Conservation (phyloP, 2,888 invertebrate genomes). For the Ochlodes sylvanus region DNA sequence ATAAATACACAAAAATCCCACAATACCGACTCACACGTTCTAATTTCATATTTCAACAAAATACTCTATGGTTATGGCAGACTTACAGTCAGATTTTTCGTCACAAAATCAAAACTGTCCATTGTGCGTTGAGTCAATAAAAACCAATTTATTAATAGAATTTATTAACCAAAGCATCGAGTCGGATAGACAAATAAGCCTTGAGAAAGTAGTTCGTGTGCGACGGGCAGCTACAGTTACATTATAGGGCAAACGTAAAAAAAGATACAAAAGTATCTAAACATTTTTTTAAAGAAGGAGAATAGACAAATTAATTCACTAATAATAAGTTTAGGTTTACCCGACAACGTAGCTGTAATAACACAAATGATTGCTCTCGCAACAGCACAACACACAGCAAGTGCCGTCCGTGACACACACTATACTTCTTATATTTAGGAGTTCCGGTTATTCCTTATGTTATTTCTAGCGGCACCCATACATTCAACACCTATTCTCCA, state of each 20-base stretch:
- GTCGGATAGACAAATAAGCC: too few relatives aligned
- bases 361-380: conserved; percentile 1
- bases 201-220: neutral
- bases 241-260: neutral
- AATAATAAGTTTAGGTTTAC: neutral
- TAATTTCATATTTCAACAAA: neutral
- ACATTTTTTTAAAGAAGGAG: neutral
- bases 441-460: conserved; percentile 51
- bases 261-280: neutral
- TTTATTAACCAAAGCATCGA: too few relatives aligned
- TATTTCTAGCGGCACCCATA: conserved; percentile 69
- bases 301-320: too few relatives aligned
- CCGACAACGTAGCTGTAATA: conserved; percentile 16
- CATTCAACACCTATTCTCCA: conserved; percentile 54
- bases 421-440: conserved; percentile 30
- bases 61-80: too few relatives aligned
- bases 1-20: conserved; percentile 1
- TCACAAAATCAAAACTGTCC: too few relatives aligned
- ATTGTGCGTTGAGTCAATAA: neutral
- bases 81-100: too few relatives aligned
- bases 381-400: conserved; percentile 38
- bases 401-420: conserved; percentile 2
- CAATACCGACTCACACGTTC: neutral
- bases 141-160: neutral
- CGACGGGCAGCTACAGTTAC: conserved; percentile 19